A percentile compares a stretch with the other conserved stretches of the same genome.
Evolutionary conservation across 1,140 invertebrate genomes (phyloP).

Genomic region (Hypothenemus hampei): DNA sequence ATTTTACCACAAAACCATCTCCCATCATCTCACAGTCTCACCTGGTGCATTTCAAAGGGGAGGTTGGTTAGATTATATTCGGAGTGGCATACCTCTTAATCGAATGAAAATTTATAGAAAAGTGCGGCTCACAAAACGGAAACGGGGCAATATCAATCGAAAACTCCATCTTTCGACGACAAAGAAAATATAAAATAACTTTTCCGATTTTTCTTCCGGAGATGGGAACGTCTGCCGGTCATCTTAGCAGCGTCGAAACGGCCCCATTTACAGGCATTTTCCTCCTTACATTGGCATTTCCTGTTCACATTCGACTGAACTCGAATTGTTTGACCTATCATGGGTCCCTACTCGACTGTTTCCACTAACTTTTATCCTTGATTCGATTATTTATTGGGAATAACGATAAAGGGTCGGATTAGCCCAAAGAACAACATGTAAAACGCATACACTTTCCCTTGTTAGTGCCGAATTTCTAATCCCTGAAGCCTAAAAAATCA

Average conservation of each 20-base stretch:
- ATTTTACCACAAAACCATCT: constrained; percentile 6
- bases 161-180: constrained; percentile 18
- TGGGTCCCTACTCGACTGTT: constrained; percentile 28
- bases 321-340: constrained; percentile 44
- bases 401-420: constrained; percentile 21
- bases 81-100: too few relatives aligned
- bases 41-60: not conserved
- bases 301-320: constrained; percentile 44
- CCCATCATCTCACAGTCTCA: not conserved
- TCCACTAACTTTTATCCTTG: constrained; percentile 32
- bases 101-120: too few relatives aligned
- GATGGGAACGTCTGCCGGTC: constrained; percentile 29
- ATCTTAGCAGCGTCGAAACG: constrained; percentile 38
- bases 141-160: constrained; percentile 27
- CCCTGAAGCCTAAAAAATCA: too few relatives aligned
- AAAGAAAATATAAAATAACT: constrained; percentile 30
- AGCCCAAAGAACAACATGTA: too few relatives aligned
- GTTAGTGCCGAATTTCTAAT: too few relatives aligned
- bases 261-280: constrained; percentile 45
- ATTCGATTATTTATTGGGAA: constrained; percentile 36
- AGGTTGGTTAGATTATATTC: constrained; percentile 2
- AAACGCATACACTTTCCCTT: too few relatives aligned
- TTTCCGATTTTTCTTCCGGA: constrained; percentile 24
- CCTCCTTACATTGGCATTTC: constrained; percentile 45
- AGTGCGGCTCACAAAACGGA: too few relatives aligned